These are phyloP conservation scores for Leucoraja ocellata DNA, from an alignment of 2,797 vertebrate species.

Conservation along the genomic window DNA sequence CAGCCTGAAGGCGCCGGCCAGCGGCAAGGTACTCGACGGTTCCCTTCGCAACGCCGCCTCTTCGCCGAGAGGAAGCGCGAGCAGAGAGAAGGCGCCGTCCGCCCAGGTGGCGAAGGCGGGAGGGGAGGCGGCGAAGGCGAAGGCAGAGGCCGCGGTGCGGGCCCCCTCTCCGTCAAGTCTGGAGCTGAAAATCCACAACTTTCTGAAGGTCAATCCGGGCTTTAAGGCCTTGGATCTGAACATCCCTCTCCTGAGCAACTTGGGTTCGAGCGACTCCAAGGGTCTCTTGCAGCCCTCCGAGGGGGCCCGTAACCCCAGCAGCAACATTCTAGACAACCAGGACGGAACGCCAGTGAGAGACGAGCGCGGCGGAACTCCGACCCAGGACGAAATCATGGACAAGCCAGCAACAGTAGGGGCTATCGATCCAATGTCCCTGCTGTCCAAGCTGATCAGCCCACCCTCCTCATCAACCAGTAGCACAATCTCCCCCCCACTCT, in stretches of 20 bases:
- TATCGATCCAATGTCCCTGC: conserved; percentile 62
- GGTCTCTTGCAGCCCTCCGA: background rate
- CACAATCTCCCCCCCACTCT: conserved; percentile 56
- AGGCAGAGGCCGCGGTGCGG: conserved; percentile 48
- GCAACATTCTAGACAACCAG: conserved; percentile 71
- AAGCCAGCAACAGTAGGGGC: conserved; percentile 64
- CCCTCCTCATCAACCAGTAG: conserved; percentile 67
- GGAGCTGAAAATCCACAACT: conserved; percentile 97
- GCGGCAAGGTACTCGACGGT: conserved; percentile 53
- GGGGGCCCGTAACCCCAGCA: conserved; percentile 52
- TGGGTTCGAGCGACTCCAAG: conserved; percentile 45
- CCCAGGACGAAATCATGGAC: conserved; percentile 98
- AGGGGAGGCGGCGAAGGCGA: background rate
- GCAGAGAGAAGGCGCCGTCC: conserved; percentile 43
- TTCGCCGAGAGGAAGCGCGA: conserved; percentile 40
- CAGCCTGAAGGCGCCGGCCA: conserved; percentile 56
- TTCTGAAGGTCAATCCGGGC: conserved; percentile 90
- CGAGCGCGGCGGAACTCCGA: conserved; percentile 85
- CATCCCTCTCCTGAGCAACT: conserved; percentile 69
- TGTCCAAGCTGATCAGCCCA: conserved; percentile 65
- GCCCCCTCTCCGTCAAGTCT: conserved; percentile 73
- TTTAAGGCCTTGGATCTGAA: conserved; percentile 80
- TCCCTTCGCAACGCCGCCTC: conserved; percentile 43
- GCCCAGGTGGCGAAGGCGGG: background rate
- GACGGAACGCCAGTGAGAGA: conserved; percentile 90